Percentiles rank a stretch among this genome's conserved stretches.
These are phyloP conservation scores for Drosophila yooni DNA, from an alignment of 2,888 invertebrate genomes.

Conservation along the genomic window DNA sequence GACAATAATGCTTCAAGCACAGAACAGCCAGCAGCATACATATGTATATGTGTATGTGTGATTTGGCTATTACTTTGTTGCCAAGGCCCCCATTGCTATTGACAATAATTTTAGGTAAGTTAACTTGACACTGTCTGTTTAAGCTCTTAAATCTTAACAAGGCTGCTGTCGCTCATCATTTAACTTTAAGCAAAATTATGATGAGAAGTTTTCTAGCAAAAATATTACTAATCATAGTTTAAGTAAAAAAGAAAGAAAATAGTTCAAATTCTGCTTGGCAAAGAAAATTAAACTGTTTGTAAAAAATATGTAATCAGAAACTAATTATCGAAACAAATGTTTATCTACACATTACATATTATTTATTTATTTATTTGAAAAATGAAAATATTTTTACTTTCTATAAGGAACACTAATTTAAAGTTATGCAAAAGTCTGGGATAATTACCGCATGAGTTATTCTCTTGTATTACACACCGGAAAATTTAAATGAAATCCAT, in stretches of 20 bases:
- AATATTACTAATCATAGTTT: background rate
- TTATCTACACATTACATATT: accelerated
- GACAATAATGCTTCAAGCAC: slow-evolving; percentile 67
- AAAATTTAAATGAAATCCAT: background rate
- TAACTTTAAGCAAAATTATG: slow-evolving; percentile 14
- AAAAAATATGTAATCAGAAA: background rate
- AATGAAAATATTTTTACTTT: background rate
- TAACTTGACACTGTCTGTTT: slow-evolving; percentile 59
- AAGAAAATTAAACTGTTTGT: background rate
- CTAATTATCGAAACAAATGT: background rate
- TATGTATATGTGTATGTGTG: slow-evolving; percentile 12
- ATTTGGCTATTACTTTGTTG: slow-evolving; percentile 71
- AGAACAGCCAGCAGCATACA: slow-evolving; percentile 13
- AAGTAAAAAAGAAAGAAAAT: background rate
- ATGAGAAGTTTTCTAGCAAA: too few relatives aligned
- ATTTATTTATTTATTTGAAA: background rate
- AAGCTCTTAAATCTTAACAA: slow-evolving; percentile 52
- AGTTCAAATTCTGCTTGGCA: background rate
- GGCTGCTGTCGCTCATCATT: slow-evolving; percentile 20
- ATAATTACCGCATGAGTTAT: too few relatives aligned
- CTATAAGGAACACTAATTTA: background rate
- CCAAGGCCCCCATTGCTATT: slow-evolving; percentile 69
- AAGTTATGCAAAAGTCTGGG: background rate
- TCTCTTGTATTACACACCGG: background rate
- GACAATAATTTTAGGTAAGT: slow-evolving; percentile 67